Evolutionary conservation across 2,797 vertebrate genomes (phyloP).

Genomic region (Prunella strophiata): DNA sequence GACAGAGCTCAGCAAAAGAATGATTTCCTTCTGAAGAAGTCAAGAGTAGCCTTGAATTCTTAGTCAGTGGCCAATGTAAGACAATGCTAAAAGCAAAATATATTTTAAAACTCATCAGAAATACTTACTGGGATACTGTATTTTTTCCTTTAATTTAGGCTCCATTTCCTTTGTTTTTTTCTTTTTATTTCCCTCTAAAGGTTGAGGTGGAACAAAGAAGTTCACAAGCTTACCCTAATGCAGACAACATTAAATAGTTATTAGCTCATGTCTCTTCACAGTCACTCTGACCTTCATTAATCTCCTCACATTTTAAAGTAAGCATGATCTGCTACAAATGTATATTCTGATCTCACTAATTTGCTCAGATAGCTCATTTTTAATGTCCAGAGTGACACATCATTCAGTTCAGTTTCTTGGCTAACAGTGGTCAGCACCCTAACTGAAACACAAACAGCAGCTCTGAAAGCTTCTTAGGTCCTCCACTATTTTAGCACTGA

Average conservation of each 20-base stretch:
- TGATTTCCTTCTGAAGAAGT: background rate
- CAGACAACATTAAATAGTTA: conserved; percentile 60
- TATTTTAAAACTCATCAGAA: background rate
- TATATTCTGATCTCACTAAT: background rate
- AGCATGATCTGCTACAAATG: background rate
- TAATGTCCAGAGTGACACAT: background rate
- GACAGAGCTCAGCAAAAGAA: background rate
- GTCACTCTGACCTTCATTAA: conserved; percentile 4
- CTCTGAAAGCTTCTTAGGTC: background rate
- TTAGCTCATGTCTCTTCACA: background rate
- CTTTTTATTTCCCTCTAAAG: conserved; percentile 79
- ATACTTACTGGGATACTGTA: conserved; percentile 89
- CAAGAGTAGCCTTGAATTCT: background rate
- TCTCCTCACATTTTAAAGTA: background rate
- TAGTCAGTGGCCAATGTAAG: background rate
- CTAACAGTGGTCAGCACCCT: background rate
- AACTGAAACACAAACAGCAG: background rate
- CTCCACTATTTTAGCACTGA: background rate
- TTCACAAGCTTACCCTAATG: conserved; percentile 92
- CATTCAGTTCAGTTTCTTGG: background rate
- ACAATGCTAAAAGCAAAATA: background rate
- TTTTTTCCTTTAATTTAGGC: conserved; percentile 86
- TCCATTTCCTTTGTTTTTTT: conserved; percentile 73
- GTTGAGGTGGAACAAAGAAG: conserved; percentile 92
- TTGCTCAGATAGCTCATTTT: background rate